Percentiles rank a stretch among this genome's conserved stretches.
Evolutionary conservation across 2,888 invertebrate genomes (phyloP).

Genomic region (Lochmaea capreae): DNA sequence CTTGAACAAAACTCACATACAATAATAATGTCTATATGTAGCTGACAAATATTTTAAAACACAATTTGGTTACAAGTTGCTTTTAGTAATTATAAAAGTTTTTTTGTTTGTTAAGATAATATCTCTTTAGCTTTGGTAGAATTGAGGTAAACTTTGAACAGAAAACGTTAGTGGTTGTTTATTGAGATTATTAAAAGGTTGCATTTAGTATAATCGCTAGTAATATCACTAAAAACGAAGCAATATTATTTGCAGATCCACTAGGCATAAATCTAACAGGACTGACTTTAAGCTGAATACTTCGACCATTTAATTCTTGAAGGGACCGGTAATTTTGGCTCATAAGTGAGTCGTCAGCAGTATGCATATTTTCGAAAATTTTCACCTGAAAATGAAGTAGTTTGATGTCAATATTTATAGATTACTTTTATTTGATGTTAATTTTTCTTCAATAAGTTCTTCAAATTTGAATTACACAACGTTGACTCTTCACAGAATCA

Average conservation of each 20-base stretch:
- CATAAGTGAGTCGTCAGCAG: conserved; percentile 54
- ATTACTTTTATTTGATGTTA: neutral
- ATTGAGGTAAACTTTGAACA: neutral
- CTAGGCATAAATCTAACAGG: conserved; percentile 40
- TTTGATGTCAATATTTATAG: neutral
- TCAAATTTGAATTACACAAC: too few relatives aligned
- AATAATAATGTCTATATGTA: too few relatives aligned
- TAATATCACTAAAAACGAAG: neutral
- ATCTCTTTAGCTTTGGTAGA: neutral
- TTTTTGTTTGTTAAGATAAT: neutral
- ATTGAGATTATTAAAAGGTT: neutral
- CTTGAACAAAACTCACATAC: too few relatives aligned
- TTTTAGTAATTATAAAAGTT: neutral
- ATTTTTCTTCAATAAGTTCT: neutral
- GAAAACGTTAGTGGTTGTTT: neutral
- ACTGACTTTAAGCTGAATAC: conserved; percentile 52
- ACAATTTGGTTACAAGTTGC: too few relatives aligned
- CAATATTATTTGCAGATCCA: neutral
- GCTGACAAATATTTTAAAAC: too few relatives aligned
- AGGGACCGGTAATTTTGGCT: conserved; percentile 66
- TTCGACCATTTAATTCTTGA: conserved; percentile 62
- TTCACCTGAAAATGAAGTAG: conserved; percentile 44
- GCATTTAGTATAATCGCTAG: neutral
- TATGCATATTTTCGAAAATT: conserved; percentile 49
- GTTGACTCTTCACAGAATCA: too few relatives aligned